Evolutionary conservation across 2,113 vertebrate species (phyloP).

Genomic region (Chaenogobius annularis): DNA sequence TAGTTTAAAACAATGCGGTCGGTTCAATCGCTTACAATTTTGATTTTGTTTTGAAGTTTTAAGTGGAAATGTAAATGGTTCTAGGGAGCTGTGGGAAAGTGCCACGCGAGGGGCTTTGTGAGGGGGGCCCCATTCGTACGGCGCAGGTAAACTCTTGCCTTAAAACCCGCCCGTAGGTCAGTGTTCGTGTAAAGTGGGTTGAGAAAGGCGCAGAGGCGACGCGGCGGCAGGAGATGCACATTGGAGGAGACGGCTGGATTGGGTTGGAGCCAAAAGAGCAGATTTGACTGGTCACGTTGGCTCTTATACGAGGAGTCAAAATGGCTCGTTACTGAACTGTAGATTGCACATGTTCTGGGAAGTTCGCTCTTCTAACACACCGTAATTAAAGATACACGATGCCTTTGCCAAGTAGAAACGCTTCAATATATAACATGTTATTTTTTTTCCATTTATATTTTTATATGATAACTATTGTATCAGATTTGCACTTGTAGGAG

Average conservation of each 20-base stretch:
- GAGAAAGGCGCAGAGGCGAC: neutral
- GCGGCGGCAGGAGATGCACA: neutral
- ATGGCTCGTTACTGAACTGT: neutral
- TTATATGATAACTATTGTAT: constrained; percentile 39
- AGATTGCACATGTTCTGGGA: constrained; percentile 28
- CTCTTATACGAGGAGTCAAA: neutral
- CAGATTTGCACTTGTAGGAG: constrained; percentile 48
- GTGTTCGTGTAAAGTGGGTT: neutral
- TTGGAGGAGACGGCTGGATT: neutral
- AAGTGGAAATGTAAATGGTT: too few relatives aligned
- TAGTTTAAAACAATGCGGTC: too few relatives aligned
- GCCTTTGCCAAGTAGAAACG: constrained; percentile 45
- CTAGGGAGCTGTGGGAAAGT: too few relatives aligned
- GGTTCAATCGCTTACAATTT: too few relatives aligned
- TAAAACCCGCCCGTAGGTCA: neutral
- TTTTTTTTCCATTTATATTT: constrained; percentile 24
- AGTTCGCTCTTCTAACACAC: constrained; percentile 20
- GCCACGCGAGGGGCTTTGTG: too few relatives aligned
- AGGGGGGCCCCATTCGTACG: too few relatives aligned
- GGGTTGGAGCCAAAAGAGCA: neutral
- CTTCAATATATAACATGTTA: constrained; percentile 21
- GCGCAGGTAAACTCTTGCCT: too few relatives aligned
- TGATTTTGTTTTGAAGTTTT: too few relatives aligned
- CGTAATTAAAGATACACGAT: constrained; percentile 30
- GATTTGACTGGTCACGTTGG: neutral